phyloP scores from a whole-genome alignment of 1,140 invertebrate genomes.

The Elysia chlorotica region DNA sequence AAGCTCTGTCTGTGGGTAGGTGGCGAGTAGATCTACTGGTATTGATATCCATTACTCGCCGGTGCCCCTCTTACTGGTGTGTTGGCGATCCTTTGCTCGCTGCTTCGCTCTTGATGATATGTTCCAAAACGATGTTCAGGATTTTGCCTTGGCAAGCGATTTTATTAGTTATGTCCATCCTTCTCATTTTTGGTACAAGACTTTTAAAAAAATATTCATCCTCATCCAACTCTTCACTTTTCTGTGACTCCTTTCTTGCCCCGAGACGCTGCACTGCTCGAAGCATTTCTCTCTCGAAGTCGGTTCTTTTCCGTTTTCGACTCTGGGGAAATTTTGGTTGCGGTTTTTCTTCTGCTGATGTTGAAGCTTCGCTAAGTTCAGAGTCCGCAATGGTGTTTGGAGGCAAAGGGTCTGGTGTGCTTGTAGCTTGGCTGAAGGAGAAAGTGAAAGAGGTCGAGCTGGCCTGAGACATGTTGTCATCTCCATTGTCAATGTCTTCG shows the following conservation, averaged over 20 bases:
- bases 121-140: not conserved
- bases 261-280: not conserved
- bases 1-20: too few relatives aligned
- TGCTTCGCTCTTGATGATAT: not conserved
- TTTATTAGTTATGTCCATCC: not conserved
- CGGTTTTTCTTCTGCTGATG: not conserved
- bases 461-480: not conserved
- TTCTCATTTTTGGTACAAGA: not conserved
- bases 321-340: not conserved
- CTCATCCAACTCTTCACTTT: not conserved
- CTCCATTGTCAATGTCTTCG: not conserved
- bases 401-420: not conserved
- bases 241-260: too few relatives aligned
- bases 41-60: too few relatives aligned
- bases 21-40: too few relatives aligned
- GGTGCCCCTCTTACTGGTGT: too few relatives aligned
- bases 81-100: too few relatives aligned
- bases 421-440: too few relatives aligned
- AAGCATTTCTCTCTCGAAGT: not conserved
- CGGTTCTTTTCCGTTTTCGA: not conserved
- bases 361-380: too few relatives aligned
- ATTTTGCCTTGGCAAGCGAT: not conserved
- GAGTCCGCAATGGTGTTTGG: not conserved
- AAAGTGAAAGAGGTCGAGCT: not conserved
- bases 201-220: not conserved